These are phyloP conservation scores for Noctua pronuba DNA, from an alignment of 2,888 invertebrate genomes.

Conservation along the genomic window DNA sequence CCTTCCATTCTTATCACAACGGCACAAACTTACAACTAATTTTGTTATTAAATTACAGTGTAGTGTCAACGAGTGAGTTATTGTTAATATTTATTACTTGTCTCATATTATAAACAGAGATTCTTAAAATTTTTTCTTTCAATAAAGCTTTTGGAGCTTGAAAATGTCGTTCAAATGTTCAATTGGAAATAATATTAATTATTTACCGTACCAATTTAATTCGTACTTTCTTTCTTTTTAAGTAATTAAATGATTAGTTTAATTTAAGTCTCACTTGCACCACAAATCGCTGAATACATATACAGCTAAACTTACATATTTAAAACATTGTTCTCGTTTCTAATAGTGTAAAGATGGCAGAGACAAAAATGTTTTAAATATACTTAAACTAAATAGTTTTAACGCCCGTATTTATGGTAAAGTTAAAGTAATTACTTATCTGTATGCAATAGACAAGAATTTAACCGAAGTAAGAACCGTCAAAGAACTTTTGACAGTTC, in stretches of 20 bases:
- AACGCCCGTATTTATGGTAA: too few relatives aligned
- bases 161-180: constrained; percentile 48
- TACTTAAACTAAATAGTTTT: too few relatives aligned
- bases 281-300: not conserved
- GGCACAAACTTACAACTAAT: constrained; percentile 49
- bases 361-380: not conserved
- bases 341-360: not conserved
- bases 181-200: not conserved
- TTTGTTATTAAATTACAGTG: constrained; percentile 57
- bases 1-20: constrained; percentile 28
- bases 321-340: not conserved
- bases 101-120: constrained; percentile 54
- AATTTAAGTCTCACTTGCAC: not conserved
- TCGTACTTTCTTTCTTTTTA: too few relatives aligned
- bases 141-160: constrained; percentile 47
- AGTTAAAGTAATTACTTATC: too few relatives aligned
- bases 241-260: not conserved
- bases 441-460: too few relatives aligned
- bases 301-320: not conserved
- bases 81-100: constrained; percentile 43
- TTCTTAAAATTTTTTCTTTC: constrained; percentile 49
- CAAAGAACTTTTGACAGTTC: too few relatives aligned
- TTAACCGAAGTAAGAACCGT: too few relatives aligned
- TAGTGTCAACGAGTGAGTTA: constrained; percentile 64
- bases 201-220: too few relatives aligned